Conservation (phyloP, 2,888 invertebrate genomes). For the Muschampia plurimacula region DNA sequence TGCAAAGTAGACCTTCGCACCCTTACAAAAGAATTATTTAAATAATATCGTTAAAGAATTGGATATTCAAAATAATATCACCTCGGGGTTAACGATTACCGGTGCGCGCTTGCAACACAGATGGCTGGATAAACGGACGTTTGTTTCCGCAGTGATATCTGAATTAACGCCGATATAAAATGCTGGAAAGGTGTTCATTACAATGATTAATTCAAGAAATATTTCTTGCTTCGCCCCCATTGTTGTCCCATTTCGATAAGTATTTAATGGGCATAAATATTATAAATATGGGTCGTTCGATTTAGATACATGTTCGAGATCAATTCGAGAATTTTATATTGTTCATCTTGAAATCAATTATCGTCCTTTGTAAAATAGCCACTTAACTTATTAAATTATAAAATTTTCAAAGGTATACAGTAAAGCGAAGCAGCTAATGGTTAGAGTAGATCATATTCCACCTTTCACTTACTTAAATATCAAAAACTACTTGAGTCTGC, state of each 20-base stretch:
- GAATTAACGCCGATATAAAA: constrained; percentile 84
- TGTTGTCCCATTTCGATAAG: constrained; percentile 11
- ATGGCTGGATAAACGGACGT: constrained; percentile 84
- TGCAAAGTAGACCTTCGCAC: constrained; percentile 72
- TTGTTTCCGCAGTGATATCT: constrained; percentile 86
- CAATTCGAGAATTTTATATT: too few species aligned
- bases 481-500: not conserved
- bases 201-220: constrained; percentile 84
- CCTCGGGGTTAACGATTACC: constrained; percentile 86
- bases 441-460: too few species aligned
- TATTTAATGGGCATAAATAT: not conserved
- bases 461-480: not conserved
- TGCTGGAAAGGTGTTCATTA: constrained; percentile 85
- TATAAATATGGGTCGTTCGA: too few species aligned
- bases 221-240: constrained; percentile 58
- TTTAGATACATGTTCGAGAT: not conserved
- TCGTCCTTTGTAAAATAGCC: too few species aligned
- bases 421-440: too few species aligned
- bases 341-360: too few species aligned
- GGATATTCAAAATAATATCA: constrained; percentile 85
- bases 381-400: too few species aligned
- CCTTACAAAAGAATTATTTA: constrained; percentile 73
- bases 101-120: constrained; percentile 83
- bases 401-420: too few species aligned
- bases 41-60: constrained; percentile 81